Evolutionary conservation across 2,888 invertebrate genomes (phyloP), one percentile per base, ranked within the genome.

Genomic region (Cantharis flavilabris): DNA sequence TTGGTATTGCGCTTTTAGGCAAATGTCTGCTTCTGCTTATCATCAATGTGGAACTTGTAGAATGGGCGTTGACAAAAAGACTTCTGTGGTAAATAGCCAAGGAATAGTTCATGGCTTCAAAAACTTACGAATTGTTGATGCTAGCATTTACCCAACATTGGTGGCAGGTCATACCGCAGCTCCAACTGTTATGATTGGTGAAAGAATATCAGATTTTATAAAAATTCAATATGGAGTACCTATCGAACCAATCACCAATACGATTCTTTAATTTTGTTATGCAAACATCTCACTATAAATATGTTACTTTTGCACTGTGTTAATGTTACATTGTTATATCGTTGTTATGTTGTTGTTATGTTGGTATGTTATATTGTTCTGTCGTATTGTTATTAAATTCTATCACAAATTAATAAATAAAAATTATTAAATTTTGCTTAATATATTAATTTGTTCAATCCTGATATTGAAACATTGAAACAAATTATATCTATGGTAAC

Each of bases 31-130:
- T 0, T 94, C 94, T 0, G 92, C 94, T 76, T 94, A 89, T 83
- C 94, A 94, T 88, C 93, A 92, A 0, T 91, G 91, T 16, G 92
- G 93, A 0, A 93, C 93, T 0, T 93, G 93, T 84, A 93, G 93
- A 85, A 94, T 94, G 93, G 93, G 93, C 4, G 93, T 93, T 0
- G 87, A 87, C 63, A 7, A 14, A 1, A 33, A 14, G 70, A 69
- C 13, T n/a, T 69, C 69, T 2, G 23, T 69, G 9, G 65, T 65
- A n/a, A 33, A 33, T 4, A 13, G 13, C 33, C n/a, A n/a, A 33
- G 33, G 33, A 13, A 33, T 13, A n/a, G 33, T 33, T 0, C 85
- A 90, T 79, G 91, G 91, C 0, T 83, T 91, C 16, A 81, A 86
- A 4, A 84, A 86, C 7, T 85, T 91, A n/a, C 86, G 91, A 67